Conservation (phyloP, 2,797 vertebrate genomes). For the Pangasius macronema region DNA sequence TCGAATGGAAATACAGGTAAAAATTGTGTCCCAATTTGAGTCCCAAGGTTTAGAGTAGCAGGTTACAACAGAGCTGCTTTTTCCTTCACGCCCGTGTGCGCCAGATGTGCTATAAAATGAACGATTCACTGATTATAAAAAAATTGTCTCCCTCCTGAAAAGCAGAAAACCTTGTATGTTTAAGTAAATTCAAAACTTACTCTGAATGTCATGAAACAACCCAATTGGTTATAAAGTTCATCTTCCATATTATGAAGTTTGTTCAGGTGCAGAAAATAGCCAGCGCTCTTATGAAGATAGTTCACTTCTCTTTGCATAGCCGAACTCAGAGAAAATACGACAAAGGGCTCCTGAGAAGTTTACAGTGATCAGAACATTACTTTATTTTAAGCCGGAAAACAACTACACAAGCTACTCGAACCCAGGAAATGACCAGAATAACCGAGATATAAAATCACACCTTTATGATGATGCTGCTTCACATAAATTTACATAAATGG, state of each 20-base stretch:
- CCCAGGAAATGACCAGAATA: constrained; percentile 33
- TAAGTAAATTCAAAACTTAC: no score
- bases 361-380: constrained; percentile 42
- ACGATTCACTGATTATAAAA: not conserved
- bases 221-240: not conserved
- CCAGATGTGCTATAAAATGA: not conserved
- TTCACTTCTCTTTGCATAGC: not conserved
- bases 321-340: not conserved
- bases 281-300: not conserved
- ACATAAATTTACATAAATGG: no score
- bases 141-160: not conserved
- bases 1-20: not conserved
- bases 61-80: not conserved
- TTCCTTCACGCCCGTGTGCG: not conserved
- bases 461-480: constrained; percentile 13
- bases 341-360: not conserved
- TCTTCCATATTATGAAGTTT: not conserved
- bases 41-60: not conserved
- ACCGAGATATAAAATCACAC: constrained; percentile 51
- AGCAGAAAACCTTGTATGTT: not conserved
- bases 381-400: constrained; percentile 59
- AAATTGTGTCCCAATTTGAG: not conserved
- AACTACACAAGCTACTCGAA: constrained; percentile 51
- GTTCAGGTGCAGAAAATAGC: not conserved
- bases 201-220: not conserved